phyloP scores from a whole-genome alignment of 2,113 vertebrate genomes.

The Rissa tridactyla region DNA sequence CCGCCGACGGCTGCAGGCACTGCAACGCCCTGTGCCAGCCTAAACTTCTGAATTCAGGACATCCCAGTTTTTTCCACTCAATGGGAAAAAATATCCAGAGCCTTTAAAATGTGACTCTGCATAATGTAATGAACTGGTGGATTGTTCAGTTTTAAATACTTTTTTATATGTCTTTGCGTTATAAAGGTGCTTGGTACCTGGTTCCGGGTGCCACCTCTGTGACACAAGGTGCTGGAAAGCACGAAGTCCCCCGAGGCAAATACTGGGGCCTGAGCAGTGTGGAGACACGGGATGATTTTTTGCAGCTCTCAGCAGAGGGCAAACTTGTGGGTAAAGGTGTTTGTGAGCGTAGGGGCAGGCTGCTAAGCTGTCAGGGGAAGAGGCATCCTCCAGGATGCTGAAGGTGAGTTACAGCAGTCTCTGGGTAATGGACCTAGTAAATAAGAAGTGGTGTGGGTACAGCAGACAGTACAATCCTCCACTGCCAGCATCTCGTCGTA shows the following conservation, averaged over 20 bases:
- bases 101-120: not conserved
- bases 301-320: not conserved
- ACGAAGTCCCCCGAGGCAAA: fast-evolving
- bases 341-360: not conserved
- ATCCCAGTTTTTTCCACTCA: not conserved
- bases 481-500: not conserved
- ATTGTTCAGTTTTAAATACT: not conserved
- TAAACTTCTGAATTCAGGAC: not conserved
- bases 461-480: too few species aligned
- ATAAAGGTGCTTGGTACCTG: not conserved
- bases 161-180: not conserved
- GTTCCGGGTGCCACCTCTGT: not conserved
- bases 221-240: not conserved
- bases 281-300: not conserved
- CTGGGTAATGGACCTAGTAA: not conserved
- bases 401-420: not conserved
- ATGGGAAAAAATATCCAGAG: not conserved
- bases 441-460: not conserved
- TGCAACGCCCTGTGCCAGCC: fast-evolving
- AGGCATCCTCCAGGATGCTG: not conserved
- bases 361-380: not conserved
- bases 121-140: not conserved
- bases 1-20: not conserved
- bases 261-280: fast-evolving
- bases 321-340: not conserved